These are phyloP conservation scores for Zaprionus gabonicus DNA, from an alignment of 1,140 invertebrate species.

Conservation along the genomic window DNA sequence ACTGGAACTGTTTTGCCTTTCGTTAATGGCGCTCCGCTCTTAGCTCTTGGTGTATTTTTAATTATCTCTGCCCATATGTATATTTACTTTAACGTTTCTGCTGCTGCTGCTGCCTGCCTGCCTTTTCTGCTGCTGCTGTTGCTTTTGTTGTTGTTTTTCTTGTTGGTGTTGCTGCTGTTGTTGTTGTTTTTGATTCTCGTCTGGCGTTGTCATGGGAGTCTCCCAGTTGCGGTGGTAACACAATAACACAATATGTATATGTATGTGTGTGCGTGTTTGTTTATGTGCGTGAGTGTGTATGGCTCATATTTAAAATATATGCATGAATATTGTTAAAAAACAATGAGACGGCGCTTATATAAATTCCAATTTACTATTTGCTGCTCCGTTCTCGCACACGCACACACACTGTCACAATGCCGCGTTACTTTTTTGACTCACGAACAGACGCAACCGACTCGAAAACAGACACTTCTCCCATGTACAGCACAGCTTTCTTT, in stretches of 20 bases:
- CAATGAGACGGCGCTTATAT: constrained; percentile 54
- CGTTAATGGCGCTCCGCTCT: constrained; percentile 53
- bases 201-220: constrained; percentile 71
- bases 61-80: constrained; percentile 67
- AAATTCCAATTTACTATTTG: constrained; percentile 52
- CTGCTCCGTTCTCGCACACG: constrained; percentile 31
- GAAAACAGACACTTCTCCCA: constrained; percentile 12
- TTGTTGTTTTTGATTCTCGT: constrained; percentile 36
- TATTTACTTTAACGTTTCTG: constrained; percentile 64
- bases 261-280: constrained; percentile 5
- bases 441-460: constrained; percentile 37
- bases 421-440: constrained; percentile 43
- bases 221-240: constrained; percentile 46
- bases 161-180: constrained; percentile 1
- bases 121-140: constrained; percentile 28
- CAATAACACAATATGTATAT: constrained; percentile 12
- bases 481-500: constrained; percentile 7
- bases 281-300: constrained; percentile 13
- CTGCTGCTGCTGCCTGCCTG: constrained; percentile 35
- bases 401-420: constrained; percentile 32
- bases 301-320: constrained; percentile 29
- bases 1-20: constrained; percentile 39
- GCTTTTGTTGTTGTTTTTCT: constrained; percentile 9
- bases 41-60: constrained; percentile 66
- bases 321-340: constrained; percentile 54